Base-by-base conservation (phyloP, 2,888 invertebrate species). In the Caenorhabditis doughertyi region DNA sequence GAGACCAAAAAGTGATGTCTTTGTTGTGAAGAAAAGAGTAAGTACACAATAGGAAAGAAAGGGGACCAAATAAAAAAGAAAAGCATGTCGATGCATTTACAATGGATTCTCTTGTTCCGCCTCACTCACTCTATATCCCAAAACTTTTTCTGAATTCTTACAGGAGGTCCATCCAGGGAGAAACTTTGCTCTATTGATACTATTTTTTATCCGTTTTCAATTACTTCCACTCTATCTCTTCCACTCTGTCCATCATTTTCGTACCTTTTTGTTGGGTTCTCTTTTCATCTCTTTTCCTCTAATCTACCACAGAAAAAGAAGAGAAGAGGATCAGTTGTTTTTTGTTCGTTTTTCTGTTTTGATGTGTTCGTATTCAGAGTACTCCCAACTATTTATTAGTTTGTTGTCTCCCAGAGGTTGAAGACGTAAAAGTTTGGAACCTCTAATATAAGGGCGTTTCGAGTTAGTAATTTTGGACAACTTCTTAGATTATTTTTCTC, bases 11-110 rank as follows among this genome's bases (percentile, higher is more conserved):
- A 13, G 32, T 25, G 23, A 5, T 23, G 11, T 32, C 18, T 27
- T 21, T 47, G 42, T 49, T 47, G 18, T 8, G 18, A 18, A 21
- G 3, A 35, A 16, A 18, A 9, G 5, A 27, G 18, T 21, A 11
- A 47, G 32, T 64, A 64, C 47, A 64, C 64, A 32, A 27, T n/a
- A 16, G n/a, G 16, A 58, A 58, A 4, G 32, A 1, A 42, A 13
- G 16, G 7, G 18, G 16, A 13, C 11, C 16, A 51, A 29, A 23
- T 35, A 65, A 65, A 65, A 47, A 32, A 51, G 44, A 39, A 51
- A 64, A 64, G 42, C 13, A 64, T 47, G 64, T 65, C 64, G 64
- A 65, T 65, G 65, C 65, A 65, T 65, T 65, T 65, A 51, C 49
- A 65, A 65, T 65, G 65, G 65, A 35, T 25, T 21, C 64, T 65